Base-by-base conservation (phyloP, 92 coral and sea anemone species). In the Blastomussa wellsi region DNA sequence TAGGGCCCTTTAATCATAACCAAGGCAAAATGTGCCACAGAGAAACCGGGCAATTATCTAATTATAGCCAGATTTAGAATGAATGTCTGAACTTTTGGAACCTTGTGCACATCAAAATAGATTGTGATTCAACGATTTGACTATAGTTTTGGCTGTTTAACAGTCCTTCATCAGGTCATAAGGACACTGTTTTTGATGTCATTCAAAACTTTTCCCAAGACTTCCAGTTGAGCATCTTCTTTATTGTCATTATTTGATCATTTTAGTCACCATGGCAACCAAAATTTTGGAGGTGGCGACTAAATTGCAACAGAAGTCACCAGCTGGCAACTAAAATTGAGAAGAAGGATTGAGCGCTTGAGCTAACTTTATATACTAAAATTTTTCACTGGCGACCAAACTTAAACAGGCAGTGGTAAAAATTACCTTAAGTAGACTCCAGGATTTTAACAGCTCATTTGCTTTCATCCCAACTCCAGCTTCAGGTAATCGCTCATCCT, bases 401-500 rank as follows among this genome's bases (percentile, higher is more conserved):
- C n/a, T 55, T 20, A 1, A 24, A 1, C 22, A 57, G 0, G 65
- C 24, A 22, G 0, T 57, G 65, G 26, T 5, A 1, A 24, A 4
- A 7, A 10, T 69, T 77, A 96, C 99, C 96, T 94, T 96, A 17
- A 96, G 85, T 36, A 67, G 78, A 80, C 98, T 93, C 99, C 99
- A 96, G 15, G 93, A 88, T 48, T 96, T 93, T 48, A 96, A 88
- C 52, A 96, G 82, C 22, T 95, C 97, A 79, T 89, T 90, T 28
- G 99, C 98, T 26, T 85, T 82, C 1, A 86, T 53, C 15, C 91
- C 98, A 66, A 90, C 90, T 17, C 90, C 97, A n/a, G 83, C 86
- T 62, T 87, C 84, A 1, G 94, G 84, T 19, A 81, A 78, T 38
- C 87, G 89, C 68, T 94, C 95, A 76, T 91, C 94, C 41, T 94